A percentile compares a stretch with the other conserved stretches of the same genome.
Conservation (phyloP, 1,140 invertebrate species). For the Trichonephila clavata region DNA sequence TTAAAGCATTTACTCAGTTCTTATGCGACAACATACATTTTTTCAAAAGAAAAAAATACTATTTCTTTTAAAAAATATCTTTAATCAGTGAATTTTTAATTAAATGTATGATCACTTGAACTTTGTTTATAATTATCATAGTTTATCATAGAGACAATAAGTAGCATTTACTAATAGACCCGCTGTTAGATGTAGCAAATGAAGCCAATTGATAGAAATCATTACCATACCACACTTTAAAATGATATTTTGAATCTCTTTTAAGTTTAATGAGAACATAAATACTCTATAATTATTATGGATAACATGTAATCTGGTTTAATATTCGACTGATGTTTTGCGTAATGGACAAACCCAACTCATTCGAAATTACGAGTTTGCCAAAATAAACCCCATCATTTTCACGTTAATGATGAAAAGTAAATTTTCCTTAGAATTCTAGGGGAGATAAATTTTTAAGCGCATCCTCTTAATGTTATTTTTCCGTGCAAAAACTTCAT, state of each 20-base stretch:
- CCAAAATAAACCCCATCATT: slow-evolving; percentile 38
- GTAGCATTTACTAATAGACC: too few species aligned
- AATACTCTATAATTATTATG: slow-evolving; percentile 17
- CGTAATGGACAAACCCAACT: slow-evolving; percentile 7
- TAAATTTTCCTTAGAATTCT: slow-evolving; percentile 14
- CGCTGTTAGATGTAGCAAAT: not conserved
- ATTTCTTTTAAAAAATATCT: too few species aligned
- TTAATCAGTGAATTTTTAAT: too few species aligned
- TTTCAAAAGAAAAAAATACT: too few species aligned
- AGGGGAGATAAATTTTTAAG: slow-evolving; percentile 17
- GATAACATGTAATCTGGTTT: not conserved
- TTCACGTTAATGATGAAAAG: slow-evolving; percentile 37
- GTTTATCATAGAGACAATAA: too few species aligned
- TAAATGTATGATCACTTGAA: too few species aligned
- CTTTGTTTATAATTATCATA: too few species aligned
- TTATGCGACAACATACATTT: too few species aligned
- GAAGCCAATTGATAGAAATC: not conserved
- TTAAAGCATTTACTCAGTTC: too few species aligned
- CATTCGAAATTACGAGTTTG: slow-evolving; percentile 17
- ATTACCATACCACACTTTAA: not conserved
- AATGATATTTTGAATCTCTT: not conserved
- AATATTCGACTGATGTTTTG: not conserved
- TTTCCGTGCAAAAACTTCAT: slow-evolving; percentile 23
- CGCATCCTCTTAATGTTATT: slow-evolving; percentile 27
- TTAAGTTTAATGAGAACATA: not conserved